Evolutionary conservation across 2,113 vertebrate species (phyloP).

Genomic region (Cettia cetti): DNA sequence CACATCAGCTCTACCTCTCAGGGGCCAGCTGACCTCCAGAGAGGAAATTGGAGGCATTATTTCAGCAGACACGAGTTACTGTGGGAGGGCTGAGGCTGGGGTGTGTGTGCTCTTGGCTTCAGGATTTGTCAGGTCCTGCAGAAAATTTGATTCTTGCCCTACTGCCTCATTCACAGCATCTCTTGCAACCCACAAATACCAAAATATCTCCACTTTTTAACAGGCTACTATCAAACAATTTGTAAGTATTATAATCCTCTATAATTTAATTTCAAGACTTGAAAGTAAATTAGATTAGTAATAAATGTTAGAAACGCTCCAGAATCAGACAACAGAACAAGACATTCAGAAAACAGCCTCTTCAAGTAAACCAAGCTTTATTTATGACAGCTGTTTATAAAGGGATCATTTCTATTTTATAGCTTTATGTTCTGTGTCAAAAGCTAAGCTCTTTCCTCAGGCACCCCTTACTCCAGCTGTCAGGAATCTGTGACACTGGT

Average conservation of each 20-base stretch:
- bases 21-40: neutral
- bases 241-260: neutral
- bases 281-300: neutral
- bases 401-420: neutral
- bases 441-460: neutral
- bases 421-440: neutral
- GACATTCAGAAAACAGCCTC: neutral
- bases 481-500: neutral
- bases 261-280: neutral
- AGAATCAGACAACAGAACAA: neutral
- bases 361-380: neutral
- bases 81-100: neutral
- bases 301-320: neutral
- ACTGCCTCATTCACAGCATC: neutral
- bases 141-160: neutral
- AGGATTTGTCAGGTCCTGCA: neutral
- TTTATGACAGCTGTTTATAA: neutral
- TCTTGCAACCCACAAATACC: neutral
- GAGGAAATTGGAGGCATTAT: neutral
- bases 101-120: neutral
- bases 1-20: neutral
- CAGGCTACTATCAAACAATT: neutral
- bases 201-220: neutral
- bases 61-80: neutral
- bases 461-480: neutral